These are phyloP conservation scores for Leptobrachium ailaonicum DNA, from an alignment of 2,113 vertebrate species.

Conservation along the genomic window DNA sequence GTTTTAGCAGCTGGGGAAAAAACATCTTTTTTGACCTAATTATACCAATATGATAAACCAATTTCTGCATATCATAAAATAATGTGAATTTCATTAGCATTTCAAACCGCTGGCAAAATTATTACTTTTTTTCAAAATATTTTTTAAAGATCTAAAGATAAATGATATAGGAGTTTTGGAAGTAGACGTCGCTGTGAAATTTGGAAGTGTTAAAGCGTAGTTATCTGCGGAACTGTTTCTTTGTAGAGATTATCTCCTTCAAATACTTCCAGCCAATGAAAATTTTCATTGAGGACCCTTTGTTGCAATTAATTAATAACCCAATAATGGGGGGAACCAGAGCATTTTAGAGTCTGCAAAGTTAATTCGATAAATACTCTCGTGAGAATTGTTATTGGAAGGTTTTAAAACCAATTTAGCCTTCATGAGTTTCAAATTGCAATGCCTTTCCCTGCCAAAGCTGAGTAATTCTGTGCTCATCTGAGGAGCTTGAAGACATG, in stretches of 20 bases:
- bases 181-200: conserved; percentile 10
- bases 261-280: conserved; percentile 15
- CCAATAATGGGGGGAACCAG: conserved; percentile 20
- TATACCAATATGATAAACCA: conserved; percentile 2
- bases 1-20: conserved; percentile 5
- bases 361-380: conserved; percentile 49
- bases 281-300: conserved; percentile 11
- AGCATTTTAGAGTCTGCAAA: conserved; percentile 31
- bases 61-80: conserved; percentile 17
- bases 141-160: not conserved
- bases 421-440: conserved; percentile 48
- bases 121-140: not conserved
- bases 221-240: conserved; percentile 22
- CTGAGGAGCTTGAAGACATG: conserved; percentile 45
- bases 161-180: conserved; percentile 8
- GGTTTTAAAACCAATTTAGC: conserved; percentile 50
- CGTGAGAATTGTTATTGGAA: conserved; percentile 43
- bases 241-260: conserved; percentile 7
- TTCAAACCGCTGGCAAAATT: conserved; percentile 15
- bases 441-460: conserved; percentile 23
- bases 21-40: conserved; percentile 20
- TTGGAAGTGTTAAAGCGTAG: conserved; percentile 32
- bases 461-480: conserved; percentile 46
- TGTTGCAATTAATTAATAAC: conserved; percentile 38
- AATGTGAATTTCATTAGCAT: conserved; percentile 22